Evolutionary conservation across 35 echinoderm and acorn worm species (phyloP).

Genomic region (Ptychodera flava): DNA sequence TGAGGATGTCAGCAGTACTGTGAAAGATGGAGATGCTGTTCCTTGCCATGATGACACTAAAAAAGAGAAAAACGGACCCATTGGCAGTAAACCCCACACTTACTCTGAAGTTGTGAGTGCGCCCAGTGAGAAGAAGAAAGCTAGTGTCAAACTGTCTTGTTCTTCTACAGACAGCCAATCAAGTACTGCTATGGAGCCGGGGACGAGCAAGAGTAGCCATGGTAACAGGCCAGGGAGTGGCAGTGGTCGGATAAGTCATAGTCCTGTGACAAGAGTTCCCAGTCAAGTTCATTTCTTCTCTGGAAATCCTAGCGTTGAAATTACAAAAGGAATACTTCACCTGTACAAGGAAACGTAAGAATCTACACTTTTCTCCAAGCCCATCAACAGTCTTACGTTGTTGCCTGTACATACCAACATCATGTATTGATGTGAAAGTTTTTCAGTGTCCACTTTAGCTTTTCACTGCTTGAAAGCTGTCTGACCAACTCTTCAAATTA

Average conservation of each 20-base stretch:
- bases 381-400: background rate
- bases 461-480: background rate
- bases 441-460: background rate
- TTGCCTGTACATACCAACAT: background rate
- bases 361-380: background rate
- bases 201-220: too few species aligned
- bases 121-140: background rate
- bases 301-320: constrained; percentile 88
- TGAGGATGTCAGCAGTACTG: too few species aligned
- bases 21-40: too few species aligned
- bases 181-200: too few species aligned
- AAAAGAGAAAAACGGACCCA: too few species aligned
- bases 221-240: background rate
- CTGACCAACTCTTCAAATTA: background rate
- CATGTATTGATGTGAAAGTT: background rate
- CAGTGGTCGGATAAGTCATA: background rate
- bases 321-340: constrained; percentile 94
- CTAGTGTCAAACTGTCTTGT: background rate
- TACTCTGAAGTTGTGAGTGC: background rate
- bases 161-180: too few species aligned
- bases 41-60: too few species aligned
- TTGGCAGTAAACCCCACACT: too few species aligned
- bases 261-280: background rate
- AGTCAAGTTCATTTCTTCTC: constrained; percentile 66
- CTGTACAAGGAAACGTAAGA: constrained; percentile 98